Evolutionary conservation across 2,888 invertebrate genomes (phyloP), one percentile per base, ranked within the genome.

Genomic region (Tenthredo scrophulariae): DNA sequence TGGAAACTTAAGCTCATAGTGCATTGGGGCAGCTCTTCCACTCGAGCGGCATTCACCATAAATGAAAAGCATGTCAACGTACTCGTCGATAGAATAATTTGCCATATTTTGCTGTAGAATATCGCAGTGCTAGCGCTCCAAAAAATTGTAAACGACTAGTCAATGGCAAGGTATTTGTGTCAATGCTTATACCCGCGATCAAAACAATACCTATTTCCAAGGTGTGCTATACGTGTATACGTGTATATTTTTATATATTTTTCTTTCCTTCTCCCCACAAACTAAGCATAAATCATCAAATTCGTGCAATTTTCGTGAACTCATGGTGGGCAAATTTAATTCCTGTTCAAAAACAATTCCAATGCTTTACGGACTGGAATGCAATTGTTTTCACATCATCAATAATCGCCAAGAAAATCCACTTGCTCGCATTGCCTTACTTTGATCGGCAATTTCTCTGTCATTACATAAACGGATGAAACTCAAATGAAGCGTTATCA

Each of bases 21-120:
- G 65, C 65, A 15, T 65, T 22, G 29, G 29, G 65, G 65, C 65
- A 22, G 65, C 65, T 65, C 22, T 26, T 65, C 65, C 65, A 65
- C 10, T 65, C 65, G 26, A 29, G 26, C 65, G 65, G 65, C 65
- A 65, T 65, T 65, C 65, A 65, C 65, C 22, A 65, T 65, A 65
- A 65, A 26, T 26, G 0, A 65, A 65, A 65, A 54, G 54, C 54
- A 54, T 58, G 13, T 87, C 85, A 2, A 86, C 1, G 37, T 54
- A 83, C 62, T 58, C 58, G 6, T 58, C 22, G 58, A 58, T 18
- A 2, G 40, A 40, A 9, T 7, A 40, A 40, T 40, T 40, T 40
- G 40, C 40, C 40, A 40, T 40, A 40, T 54, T 54, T 54, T 54
- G 15, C 54, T 54, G 15, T 46, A 46, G 18, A 54, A 54, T 54